Evolutionary conservation across 2,888 invertebrate species (phyloP), one percentile per base, ranked within the genome.

Genomic region (Muscina levida): DNA sequence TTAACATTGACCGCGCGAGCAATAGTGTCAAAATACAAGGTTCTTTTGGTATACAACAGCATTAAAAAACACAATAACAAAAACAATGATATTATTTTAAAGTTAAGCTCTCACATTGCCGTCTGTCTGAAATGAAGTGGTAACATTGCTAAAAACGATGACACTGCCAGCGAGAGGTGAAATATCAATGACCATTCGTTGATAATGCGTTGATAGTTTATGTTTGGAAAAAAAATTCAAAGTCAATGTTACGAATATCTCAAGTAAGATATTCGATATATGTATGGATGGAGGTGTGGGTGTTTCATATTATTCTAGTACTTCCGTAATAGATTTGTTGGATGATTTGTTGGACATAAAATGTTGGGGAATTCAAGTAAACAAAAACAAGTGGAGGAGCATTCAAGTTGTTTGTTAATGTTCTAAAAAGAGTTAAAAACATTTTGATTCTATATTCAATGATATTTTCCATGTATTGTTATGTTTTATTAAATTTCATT

Each of bases 1-100:
- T 26, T 57, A 77, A 67, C 76, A 77, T 70, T 71, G 65, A 71
- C 76, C 57, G 76, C 19, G 22, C 59, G 76, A 42, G 22, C 59
- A 15, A 68, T 51, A 53, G 19, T 68, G 31, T 56, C 22, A 22
- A 68, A 53, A 68, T 31, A 59, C 71, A 81, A 77, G 72, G 72
- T 72, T 71, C 73, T 39, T 51, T 17, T 19, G 51, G 51, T 11
- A 2, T 11, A 1, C 17, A 17, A 51, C 48, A 15, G n/a, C 11
- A 46, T 8, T 17, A 2, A 19, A 19, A 51, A 19, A 51, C 10
- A 22, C 51, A 44, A 8, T 11, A n/a, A n/a, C 44, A 44, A 44
- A n/a, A n/a, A 13, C 11, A 44, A 44, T 39, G 10, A 39, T 39
- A 39, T 39, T 39, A 39, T 39, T 8, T 8, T 39, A 39, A 39